phyloP scores from a whole-genome alignment of 2,113 vertebrate genomes.

The Euleptes europaea region DNA sequence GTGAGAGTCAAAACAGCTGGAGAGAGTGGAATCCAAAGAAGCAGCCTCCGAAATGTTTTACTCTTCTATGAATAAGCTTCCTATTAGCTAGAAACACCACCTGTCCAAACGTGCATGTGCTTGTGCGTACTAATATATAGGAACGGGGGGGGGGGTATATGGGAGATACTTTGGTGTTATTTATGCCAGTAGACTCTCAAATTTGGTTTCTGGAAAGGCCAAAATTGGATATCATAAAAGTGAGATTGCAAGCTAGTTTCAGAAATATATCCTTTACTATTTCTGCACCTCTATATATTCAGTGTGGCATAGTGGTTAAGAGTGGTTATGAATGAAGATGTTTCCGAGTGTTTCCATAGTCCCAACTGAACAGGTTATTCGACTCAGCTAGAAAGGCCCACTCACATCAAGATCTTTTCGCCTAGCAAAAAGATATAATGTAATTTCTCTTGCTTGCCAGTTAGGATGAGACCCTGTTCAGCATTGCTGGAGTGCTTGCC shows the following conservation, averaged over 20 bases:
- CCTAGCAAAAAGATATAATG: not conserved
- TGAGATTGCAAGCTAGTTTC: not conserved
- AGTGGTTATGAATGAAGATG: too few relatives aligned
- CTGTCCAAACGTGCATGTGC: not conserved
- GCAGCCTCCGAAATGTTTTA: not conserved
- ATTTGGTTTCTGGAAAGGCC: slow-evolving; percentile 4
- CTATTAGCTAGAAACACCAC: not conserved
- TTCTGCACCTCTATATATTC: not conserved
- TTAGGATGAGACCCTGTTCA: too few relatives aligned
- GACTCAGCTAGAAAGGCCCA: not conserved
- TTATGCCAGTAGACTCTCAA: not conserved
- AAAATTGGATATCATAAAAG: slow-evolving; percentile 2
- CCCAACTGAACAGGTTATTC: too few relatives aligned
- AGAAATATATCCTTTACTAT: not conserved
- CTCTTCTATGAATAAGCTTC: slow-evolving; percentile 6
- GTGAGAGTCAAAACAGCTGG: not conserved
- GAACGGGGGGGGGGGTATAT: not conserved
- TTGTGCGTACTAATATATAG: not conserved
- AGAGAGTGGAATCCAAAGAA: slow-evolving; percentile 1
- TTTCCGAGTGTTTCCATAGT: not conserved
- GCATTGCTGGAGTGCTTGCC: too few relatives aligned
- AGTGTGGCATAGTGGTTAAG: too few relatives aligned
- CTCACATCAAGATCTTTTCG: not conserved
- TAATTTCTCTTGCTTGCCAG: too few relatives aligned
- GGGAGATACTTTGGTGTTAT: not conserved